A percentile compares a stretch with the other conserved stretches of the same genome.
These are phyloP conservation scores for Etheostoma cragini DNA, from an alignment of 2,113 vertebrate genomes.

Conservation along the genomic window DNA sequence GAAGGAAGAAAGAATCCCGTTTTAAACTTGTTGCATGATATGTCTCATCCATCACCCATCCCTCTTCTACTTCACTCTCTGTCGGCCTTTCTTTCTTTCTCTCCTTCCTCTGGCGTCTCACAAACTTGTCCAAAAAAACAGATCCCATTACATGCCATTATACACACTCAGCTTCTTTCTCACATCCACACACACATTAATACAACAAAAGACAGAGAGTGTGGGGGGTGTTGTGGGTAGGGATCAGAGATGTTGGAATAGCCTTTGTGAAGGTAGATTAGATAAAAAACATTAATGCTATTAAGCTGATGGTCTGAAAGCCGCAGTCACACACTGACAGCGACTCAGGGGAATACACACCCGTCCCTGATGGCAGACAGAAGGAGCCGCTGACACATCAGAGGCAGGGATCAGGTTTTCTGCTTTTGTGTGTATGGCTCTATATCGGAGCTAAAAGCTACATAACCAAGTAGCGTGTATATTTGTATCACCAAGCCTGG, in stretches of 20 bases:
- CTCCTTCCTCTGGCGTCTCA: constrained; percentile 44
- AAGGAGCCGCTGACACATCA: constrained; percentile 76
- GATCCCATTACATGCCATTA: constrained; percentile 63
- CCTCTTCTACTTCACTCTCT: constrained; percentile 23
- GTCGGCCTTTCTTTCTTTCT: constrained; percentile 24
- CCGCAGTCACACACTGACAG: constrained; percentile 67
- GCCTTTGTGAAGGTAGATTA: constrained; percentile 73
- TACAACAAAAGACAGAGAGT: constrained; percentile 26
- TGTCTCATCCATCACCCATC: constrained; percentile 53
- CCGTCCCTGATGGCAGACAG: constrained; percentile 65
- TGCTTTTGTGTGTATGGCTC: constrained; percentile 68
- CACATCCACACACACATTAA: constrained; percentile 40
- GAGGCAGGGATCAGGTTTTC: constrained; percentile 72
- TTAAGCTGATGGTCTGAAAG: constrained; percentile 77
- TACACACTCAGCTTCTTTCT: constrained; percentile 53
- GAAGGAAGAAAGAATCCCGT: constrained; percentile 31
- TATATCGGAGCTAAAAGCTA: constrained; percentile 71
- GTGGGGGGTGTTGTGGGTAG: constrained; percentile 42
- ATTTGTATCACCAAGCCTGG: constrained; percentile 57
- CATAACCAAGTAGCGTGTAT: constrained; percentile 69
- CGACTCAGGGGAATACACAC: constrained; percentile 68
- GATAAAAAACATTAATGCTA: constrained; percentile 78
- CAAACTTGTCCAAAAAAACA: constrained; percentile 65
- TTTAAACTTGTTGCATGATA: constrained; percentile 39
- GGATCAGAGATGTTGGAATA: constrained; percentile 51